phyloP scores from a whole-genome alignment of 2,113 vertebrate genomes.

The Sinocyclocheilus anophthalmus region DNA sequence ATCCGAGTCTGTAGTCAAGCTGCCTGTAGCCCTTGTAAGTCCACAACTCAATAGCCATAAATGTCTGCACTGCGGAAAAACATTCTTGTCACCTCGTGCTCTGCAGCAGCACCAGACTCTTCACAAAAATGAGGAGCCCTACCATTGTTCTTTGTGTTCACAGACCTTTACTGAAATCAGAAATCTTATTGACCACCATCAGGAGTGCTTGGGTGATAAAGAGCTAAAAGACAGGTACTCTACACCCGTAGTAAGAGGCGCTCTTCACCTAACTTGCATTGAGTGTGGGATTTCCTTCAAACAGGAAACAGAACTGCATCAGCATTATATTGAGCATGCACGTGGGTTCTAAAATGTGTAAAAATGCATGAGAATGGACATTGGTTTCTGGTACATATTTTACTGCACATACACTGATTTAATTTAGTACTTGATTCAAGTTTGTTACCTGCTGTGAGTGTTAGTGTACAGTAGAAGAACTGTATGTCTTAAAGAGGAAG shows the following conservation, averaged over 20 bases:
- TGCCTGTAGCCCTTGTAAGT: background rate
- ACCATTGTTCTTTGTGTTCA: constrained; percentile 69
- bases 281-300: constrained; percentile 73
- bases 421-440: constrained; percentile 17
- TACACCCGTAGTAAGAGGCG: constrained; percentile 50
- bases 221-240: constrained; percentile 33
- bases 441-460: constrained; percentile 20
- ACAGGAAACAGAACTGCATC: constrained; percentile 70
- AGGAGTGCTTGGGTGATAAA: constrained; percentile 66
- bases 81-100: constrained; percentile 63
- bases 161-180: constrained; percentile 66
- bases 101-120: constrained; percentile 66
- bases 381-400: background rate
- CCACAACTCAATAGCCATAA: constrained; percentile 58
- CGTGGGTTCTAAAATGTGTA: constrained; percentile 46
- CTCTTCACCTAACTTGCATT: constrained; percentile 63
- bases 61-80: constrained; percentile 69
- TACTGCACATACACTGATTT: constrained; percentile 3
- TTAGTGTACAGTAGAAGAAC: background rate
- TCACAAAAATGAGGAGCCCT: constrained; percentile 60
- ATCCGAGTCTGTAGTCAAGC: constrained; percentile 13
- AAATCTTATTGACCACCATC: constrained; percentile 72
- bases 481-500: background rate
- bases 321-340: constrained; percentile 70
- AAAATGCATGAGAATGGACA: background rate